These are phyloP conservation scores for Pycnomerus fuliginosus DNA, from an alignment of 2,888 invertebrate genomes.

Conservation along the genomic window DNA sequence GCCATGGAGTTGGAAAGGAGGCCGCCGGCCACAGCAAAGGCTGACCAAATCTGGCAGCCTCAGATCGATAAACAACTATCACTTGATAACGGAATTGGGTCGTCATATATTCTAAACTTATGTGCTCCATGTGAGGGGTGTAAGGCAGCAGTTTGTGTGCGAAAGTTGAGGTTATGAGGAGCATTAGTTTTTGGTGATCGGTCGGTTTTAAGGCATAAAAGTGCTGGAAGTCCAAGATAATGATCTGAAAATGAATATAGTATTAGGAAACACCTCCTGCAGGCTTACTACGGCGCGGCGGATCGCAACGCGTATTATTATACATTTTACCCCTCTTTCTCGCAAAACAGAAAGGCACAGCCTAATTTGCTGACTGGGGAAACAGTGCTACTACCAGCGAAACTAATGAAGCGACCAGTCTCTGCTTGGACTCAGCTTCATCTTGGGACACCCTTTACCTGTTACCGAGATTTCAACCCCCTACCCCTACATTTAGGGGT, in stretches of 20 bases:
- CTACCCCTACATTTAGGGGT: no score
- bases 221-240: slow-evolving; percentile 83
- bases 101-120: slow-evolving; percentile 64
- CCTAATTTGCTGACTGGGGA: no score
- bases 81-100: slow-evolving; percentile 60
- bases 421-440: no score
- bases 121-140: slow-evolving; percentile 55
- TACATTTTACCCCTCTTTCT: no score
- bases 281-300: no score
- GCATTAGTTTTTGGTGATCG: slow-evolving; percentile 66
- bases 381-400: no score
- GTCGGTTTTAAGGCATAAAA: slow-evolving; percentile 69
- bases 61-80: slow-evolving; percentile 66
- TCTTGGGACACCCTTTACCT: no score
- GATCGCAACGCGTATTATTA: no score
- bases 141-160: slow-evolving; percentile 64
- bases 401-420: no score
- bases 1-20: slow-evolving; percentile 79
- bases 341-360: no score
- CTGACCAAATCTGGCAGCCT: slow-evolving; percentile 55
- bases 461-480: no score
- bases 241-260: slow-evolving; percentile 54
- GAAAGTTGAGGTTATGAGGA: slow-evolving; percentile 53
- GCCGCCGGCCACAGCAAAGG: slow-evolving; percentile 67
- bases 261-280: no score